A percentile compares a stretch with the other conserved stretches of the same genome.
phyloP scores from a whole-genome alignment of 2,888 invertebrate genomes.

The Cataglyphis rosenhaueri region DNA sequence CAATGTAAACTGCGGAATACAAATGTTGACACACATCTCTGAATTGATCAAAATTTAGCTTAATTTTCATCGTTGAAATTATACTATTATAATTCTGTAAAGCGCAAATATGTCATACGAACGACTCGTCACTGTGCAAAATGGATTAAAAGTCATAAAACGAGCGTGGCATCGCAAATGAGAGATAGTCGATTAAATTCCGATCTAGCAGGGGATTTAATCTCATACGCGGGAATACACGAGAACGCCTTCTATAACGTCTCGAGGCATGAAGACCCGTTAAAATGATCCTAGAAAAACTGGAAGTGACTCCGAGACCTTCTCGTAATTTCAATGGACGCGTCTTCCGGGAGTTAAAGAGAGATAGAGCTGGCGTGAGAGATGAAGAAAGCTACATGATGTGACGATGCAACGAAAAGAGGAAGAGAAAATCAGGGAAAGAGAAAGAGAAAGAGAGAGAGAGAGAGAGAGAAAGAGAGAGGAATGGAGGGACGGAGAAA shows the following conservation, averaged over 20 bases:
- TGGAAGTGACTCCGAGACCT: constrained; percentile 52
- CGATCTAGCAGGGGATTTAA: constrained; percentile 46
- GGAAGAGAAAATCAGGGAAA: constrained; percentile 42
- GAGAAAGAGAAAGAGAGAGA: constrained; percentile 46
- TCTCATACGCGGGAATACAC: constrained; percentile 35
- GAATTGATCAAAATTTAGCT: constrained; percentile 11
- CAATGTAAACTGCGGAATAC: background rate
- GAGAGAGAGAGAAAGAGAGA: constrained; percentile 56
- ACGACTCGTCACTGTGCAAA: constrained; percentile 24
- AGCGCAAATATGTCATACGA: constrained; percentile 8
- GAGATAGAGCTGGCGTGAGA: constrained; percentile 31
- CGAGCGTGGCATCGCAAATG: constrained; percentile 9
- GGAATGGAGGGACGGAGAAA: constrained; percentile 60
- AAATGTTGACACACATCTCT: constrained; percentile 22
- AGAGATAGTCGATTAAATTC: constrained; percentile 46
- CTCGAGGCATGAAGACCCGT: constrained; percentile 62
- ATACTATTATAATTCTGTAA: constrained; percentile 2
- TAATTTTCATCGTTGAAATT: constrained; percentile 11
- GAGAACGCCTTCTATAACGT: constrained; percentile 64
- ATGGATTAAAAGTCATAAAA: constrained; percentile 31
- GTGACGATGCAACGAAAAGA: constrained; percentile 25
- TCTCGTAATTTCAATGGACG: constrained; percentile 61
- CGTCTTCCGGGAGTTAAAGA: constrained; percentile 51
- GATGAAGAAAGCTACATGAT: constrained; percentile 26
- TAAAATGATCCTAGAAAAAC: constrained; percentile 59